Evolutionary conservation across 1,140 invertebrate species (phyloP).

Genomic region (Streblospio benedicti): DNA sequence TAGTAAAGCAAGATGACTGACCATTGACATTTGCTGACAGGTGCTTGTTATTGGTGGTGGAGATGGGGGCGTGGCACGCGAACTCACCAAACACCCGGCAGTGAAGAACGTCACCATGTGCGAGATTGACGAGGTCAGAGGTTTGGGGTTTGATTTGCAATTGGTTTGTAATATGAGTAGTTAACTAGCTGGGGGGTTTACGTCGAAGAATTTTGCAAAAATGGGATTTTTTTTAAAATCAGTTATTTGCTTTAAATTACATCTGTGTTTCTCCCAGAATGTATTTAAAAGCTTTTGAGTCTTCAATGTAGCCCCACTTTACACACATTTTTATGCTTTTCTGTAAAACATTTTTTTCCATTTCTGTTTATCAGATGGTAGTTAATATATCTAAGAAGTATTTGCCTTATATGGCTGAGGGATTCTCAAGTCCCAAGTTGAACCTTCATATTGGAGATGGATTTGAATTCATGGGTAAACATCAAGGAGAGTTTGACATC

Average conservation of each 20-base stretch:
- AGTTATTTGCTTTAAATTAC: no score
- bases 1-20: no score
- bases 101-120: slow-evolving; percentile 83
- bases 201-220: no score
- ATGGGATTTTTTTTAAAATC: no score
- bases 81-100: slow-evolving; percentile 83
- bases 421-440: slow-evolving; percentile 75
- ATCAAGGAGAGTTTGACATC: slow-evolving; percentile 81
- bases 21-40: slow-evolving; percentile 48
- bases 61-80: slow-evolving; percentile 90
- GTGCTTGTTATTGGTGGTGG: slow-evolving; percentile 95
- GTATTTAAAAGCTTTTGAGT: neutral
- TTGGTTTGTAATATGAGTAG: no score
- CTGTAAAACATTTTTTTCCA: no score
- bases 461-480: slow-evolving; percentile 85
- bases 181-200: no score
- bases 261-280: no score
- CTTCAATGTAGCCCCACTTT: neutral
- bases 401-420: slow-evolving; percentile 80
- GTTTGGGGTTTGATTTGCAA: no score
- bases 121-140: slow-evolving; percentile 74
- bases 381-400: slow-evolving; percentile 84
- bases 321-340: no score
- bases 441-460: slow-evolving; percentile 82
- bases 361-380: slow-evolving; percentile 55